Conservation (phyloP, 2,888 invertebrate genomes). For the Drosophila stalkeri region DNA sequence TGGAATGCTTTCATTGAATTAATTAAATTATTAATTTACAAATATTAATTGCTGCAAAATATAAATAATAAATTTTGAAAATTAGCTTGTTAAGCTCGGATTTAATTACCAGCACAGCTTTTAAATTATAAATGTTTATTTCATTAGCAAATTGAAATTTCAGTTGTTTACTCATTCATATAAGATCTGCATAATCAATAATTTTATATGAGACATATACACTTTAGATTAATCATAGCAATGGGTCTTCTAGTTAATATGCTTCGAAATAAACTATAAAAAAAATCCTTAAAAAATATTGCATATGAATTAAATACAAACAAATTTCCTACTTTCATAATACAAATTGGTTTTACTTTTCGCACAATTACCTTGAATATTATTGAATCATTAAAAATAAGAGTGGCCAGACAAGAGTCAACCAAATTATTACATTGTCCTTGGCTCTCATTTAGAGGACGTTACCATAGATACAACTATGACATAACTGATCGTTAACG, state of each 20-base stretch:
- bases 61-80: not conserved
- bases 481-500: constrained; percentile 70
- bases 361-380: not conserved
- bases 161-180: not conserved
- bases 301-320: not conserved
- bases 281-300: not conserved
- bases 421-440: constrained; percentile 24
- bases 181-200: not conserved
- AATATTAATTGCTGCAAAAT: not conserved
- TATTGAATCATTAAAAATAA: not conserved
- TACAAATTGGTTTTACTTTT: not conserved
- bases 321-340: not conserved
- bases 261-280: not conserved
- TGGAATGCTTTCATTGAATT: not conserved
- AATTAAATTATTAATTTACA: not conserved
- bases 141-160: not conserved
- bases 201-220: not conserved
- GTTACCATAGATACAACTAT: constrained; percentile 40
- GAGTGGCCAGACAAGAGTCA: constrained; percentile 10
- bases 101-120: not conserved
- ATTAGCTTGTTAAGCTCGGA: too few species aligned
- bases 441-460: constrained; percentile 27
- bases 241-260: too few species aligned
- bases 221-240: not conserved
- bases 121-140: not conserved